Conservation (phyloP, 2,888 invertebrate genomes). For the Tholera decimalis region DNA sequence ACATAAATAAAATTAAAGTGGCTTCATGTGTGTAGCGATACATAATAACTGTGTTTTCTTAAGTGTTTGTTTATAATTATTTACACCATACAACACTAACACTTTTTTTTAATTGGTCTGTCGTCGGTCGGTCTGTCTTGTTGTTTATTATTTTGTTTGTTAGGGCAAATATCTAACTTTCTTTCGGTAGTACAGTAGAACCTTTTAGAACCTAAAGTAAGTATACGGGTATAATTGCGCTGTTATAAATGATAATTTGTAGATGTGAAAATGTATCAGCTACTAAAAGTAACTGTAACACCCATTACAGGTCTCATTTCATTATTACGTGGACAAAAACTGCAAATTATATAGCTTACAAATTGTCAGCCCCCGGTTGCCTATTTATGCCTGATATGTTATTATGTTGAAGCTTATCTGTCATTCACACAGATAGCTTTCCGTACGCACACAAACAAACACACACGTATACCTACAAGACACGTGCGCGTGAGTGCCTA, state of each 20-base stretch:
- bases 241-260: neutral
- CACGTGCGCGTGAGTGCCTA: conserved; percentile 63
- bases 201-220: too few species aligned
- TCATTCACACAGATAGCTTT: conserved; percentile 42
- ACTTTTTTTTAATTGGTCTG: too few species aligned
- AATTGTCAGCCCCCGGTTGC: conserved; percentile 40
- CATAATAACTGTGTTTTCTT: too few species aligned
- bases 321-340: conserved; percentile 55
- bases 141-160: too few species aligned
- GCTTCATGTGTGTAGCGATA: too few species aligned
- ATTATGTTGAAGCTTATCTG: conserved; percentile 52
- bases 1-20: too few species aligned
- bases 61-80: too few species aligned
- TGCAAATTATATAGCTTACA: conserved; percentile 46
- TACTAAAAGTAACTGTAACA: conserved; percentile 29
- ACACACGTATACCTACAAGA: conserved; percentile 29
- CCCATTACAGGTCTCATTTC: conserved; percentile 22
- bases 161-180: too few species aligned
- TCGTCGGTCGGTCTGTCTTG: too few species aligned
- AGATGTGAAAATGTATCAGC: conserved; percentile 14
- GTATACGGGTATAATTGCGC: too few species aligned
- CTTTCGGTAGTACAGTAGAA: too few species aligned
- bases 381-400: conserved; percentile 36
- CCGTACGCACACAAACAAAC: conserved; percentile 18
- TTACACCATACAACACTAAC: too few species aligned